These are phyloP conservation scores for Ispidina picta DNA, from an alignment of 2,797 vertebrate species.

Conservation along the genomic window DNA sequence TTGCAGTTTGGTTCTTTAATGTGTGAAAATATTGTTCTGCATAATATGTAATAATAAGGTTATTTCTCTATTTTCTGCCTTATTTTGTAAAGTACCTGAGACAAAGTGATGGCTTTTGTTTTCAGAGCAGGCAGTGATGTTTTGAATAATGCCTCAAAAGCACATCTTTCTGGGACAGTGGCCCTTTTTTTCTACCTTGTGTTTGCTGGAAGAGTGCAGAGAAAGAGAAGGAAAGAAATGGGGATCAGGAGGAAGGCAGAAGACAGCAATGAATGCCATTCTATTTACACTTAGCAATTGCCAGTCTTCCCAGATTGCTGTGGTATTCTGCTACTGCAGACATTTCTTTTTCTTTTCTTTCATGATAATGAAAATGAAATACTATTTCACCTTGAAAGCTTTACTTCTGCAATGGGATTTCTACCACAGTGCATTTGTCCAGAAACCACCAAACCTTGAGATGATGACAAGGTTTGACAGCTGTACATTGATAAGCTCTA, in stretches of 20 bases:
- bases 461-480: slow-evolving; percentile 48
- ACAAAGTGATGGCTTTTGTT: background rate
- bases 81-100: background rate
- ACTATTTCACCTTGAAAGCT: slow-evolving; percentile 50
- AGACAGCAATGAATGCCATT: background rate
- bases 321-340: background rate
- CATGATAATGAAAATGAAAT: slow-evolving; percentile 45
- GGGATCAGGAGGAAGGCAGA: background rate
- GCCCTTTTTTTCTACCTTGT: background rate
- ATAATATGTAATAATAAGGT: background rate
- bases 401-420: slow-evolving; percentile 39
- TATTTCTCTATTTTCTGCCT: background rate
- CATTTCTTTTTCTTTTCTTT: slow-evolving; percentile 34
- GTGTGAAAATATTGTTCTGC: background rate
- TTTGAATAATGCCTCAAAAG: background rate
- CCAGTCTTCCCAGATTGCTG: background rate
- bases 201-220: background rate
- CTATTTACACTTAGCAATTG: slow-evolving; percentile 6
- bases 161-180: background rate
- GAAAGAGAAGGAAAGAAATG: background rate
- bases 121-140: background rate
- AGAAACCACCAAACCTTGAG: slow-evolving; percentile 36
- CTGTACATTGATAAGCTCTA: slow-evolving; percentile 40
- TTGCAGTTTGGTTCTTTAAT: background rate
- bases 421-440: slow-evolving; percentile 20